These are phyloP conservation scores for Laticauda laticaudata DNA, from an alignment of 2,113 vertebrate genomes.

Conservation along the genomic window DNA sequence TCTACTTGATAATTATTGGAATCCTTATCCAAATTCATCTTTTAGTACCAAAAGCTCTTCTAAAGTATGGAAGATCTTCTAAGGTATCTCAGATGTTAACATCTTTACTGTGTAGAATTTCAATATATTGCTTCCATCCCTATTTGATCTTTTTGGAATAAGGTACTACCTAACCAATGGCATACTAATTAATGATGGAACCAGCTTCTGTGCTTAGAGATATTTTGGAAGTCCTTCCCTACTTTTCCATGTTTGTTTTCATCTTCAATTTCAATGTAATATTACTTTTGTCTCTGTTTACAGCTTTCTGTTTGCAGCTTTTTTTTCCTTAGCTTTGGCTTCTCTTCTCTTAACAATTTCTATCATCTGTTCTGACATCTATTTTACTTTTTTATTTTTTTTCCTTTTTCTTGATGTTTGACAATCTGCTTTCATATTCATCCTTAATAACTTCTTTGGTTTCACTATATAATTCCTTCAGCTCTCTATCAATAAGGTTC, in stretches of 20 bases:
- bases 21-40: neutral
- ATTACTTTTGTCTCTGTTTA: neutral
- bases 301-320: neutral
- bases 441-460: neutral
- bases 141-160: neutral
- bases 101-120: neutral
- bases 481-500: neutral
- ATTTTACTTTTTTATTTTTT: neutral
- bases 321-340: neutral
- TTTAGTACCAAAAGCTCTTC: neutral
- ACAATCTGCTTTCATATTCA: neutral
- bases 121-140: neutral
- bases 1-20: too few species aligned
- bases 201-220: neutral
- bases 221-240: neutral
- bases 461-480: neutral
- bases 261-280: neutral
- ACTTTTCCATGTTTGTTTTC: neutral
- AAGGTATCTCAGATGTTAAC: neutral
- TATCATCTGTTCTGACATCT: neutral
- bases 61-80: neutral
- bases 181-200: neutral
- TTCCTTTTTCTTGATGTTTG: neutral
- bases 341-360: neutral
- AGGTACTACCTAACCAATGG: neutral